Conservation (phyloP, 1,140 invertebrate genomes). For the Fopius arisanus region DNA sequence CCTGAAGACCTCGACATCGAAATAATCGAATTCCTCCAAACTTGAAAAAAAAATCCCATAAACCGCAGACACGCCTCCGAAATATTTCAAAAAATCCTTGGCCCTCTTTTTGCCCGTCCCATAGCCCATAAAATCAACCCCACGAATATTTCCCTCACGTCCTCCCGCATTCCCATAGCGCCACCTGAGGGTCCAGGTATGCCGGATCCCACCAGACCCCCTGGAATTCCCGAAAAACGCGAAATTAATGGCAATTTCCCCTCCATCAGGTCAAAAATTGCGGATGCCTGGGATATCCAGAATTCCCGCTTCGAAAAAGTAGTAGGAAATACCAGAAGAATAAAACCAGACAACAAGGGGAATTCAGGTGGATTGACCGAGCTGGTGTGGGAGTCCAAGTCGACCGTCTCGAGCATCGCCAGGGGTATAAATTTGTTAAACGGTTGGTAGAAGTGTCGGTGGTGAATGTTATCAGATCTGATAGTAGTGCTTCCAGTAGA, state of each 20-base stretch:
- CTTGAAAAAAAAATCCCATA: neutral
- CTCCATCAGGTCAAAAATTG: neutral
- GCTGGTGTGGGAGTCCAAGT: neutral
- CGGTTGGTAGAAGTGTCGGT: constrained; percentile 29
- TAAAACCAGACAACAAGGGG: neutral
- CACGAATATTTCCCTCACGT: neutral
- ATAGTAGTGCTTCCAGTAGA: constrained; percentile 34
- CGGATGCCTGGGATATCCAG: neutral
- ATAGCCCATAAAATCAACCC: neutral
- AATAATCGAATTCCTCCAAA: too few species aligned
- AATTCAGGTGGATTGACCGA: too few species aligned
- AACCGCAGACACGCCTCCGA: neutral
- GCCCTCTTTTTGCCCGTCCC: neutral
- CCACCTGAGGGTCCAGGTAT: constrained; percentile 11
- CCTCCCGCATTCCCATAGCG: neutral
- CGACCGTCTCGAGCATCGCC: too few species aligned
- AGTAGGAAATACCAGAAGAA: neutral
- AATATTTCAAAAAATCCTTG: neutral
- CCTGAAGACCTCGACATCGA: too few species aligned
- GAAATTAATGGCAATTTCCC: neutral
- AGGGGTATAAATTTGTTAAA: neutral
- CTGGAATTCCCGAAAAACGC: neutral
- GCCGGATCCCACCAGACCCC: neutral
- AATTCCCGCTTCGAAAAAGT: neutral
- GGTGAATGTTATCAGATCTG: constrained; percentile 35